Evolutionary conservation across 2,888 invertebrate genomes (phyloP).

Genomic region (Thalpophila matura): DNA sequence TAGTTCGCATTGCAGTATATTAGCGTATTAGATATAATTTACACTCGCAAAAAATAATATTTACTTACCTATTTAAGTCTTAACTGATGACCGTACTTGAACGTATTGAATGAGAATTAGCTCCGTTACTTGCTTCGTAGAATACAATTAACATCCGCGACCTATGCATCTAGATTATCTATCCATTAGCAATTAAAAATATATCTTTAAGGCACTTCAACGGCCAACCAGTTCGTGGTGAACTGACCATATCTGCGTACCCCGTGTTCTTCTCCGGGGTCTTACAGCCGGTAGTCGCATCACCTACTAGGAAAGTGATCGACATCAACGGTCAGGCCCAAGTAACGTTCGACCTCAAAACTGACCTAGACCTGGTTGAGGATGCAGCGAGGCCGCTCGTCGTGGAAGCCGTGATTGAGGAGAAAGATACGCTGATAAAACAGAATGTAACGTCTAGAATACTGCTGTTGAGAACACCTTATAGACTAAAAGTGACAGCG

Average conservation of each 20-base stretch:
- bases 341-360: constrained; percentile 94
- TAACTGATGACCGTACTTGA: constrained; percentile 1
- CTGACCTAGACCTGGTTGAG: constrained; percentile 93
- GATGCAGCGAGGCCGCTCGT: constrained; percentile 96
- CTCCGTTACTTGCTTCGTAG: constrained; percentile 26
- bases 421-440: constrained; percentile 95
- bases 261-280: constrained; percentile 95
- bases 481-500: constrained; percentile 94
- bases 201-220: constrained; percentile 93
- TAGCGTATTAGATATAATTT: constrained; percentile 28
- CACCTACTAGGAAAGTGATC: constrained; percentile 93
- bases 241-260: constrained; percentile 95
- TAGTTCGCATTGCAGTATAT: constrained; percentile 23
- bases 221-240: constrained; percentile 96
- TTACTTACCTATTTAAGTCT: constrained; percentile 25
- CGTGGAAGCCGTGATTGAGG: constrained; percentile 97
- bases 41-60: background rate
- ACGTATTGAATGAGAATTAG: constrained; percentile 23
- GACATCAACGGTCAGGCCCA: constrained; percentile 92
- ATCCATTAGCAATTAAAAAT: background rate
- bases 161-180: constrained; percentile 12
- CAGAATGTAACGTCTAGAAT: constrained; percentile 93
- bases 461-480: constrained; percentile 91
- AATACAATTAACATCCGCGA: constrained; percentile 30
- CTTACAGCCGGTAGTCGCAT: constrained; percentile 94